Evolutionary conservation across 2,797 vertebrate species (phyloP), one percentile per base, ranked within the genome.

Genomic region (Sebastes vulpes): DNA sequence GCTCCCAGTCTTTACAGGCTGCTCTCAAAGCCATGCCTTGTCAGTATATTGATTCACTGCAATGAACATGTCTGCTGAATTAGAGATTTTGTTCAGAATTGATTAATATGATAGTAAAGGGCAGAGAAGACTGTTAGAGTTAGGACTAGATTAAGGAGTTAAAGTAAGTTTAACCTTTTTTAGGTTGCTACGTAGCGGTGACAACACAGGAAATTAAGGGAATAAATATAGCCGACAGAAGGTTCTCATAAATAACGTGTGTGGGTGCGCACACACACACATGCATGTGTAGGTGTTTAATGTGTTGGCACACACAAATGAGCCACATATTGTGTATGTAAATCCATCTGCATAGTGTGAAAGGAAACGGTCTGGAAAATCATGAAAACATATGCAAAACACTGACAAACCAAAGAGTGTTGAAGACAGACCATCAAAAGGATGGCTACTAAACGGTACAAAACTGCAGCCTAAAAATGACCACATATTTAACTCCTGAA

Each of bases 261-360:
- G 88, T 90, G 83, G 78, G 85, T 69, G 21, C 11, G 21, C 57
- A 29, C 21, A 81, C 65, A 54, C 50, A 73, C 52, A 57, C 75
- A 56, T 86, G 67, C 79, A 65, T 75, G 88, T 78, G 88, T 80
- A 77, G 86, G 90, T 85, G 88, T 91, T 72, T 68, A 75, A 82
- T 71, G 72, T 90, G 83, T 77, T 88, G 91, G 83, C 82, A 91
- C 72, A 66, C 77, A 50, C 21, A 70, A 79, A 72, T 71, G 81
- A 86, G 57, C 78, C 77, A 57, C 84, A 85, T 75, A 73, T 80
- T 71, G 75, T 74, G 38, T 31, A 84, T 53, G 72, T 82, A 80
- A 81, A 75, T 75, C 76, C 90, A 88, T 82, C 69, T 90, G 66
- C 65, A 32, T 16, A 72, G 81, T 46, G 86, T 75, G 60, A 90